phyloP scores from a whole-genome alignment of 1,140 invertebrate genomes.

The Leguminivora glycinivorella region DNA sequence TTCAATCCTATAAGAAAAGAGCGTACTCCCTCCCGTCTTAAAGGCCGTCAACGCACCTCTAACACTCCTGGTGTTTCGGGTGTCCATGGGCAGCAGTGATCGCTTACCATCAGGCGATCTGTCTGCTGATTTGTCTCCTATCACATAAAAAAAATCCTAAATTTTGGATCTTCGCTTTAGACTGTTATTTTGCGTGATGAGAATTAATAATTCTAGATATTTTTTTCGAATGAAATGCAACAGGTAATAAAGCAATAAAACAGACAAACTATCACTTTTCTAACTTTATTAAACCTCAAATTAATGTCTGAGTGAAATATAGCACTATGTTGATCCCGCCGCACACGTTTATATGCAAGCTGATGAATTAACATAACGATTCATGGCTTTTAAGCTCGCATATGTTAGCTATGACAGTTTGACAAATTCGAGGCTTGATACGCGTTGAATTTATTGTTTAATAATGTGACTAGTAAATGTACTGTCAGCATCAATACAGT shows the following conservation, averaged over 20 bases:
- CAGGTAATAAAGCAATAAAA: not conserved
- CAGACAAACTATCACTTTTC: not conserved
- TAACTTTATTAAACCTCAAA: not conserved
- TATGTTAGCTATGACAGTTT: slow-evolving; percentile 25
- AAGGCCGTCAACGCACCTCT: too few relatives aligned
- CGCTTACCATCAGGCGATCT: too few relatives aligned
- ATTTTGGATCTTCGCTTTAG: too few relatives aligned
- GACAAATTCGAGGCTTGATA: slow-evolving; percentile 5
- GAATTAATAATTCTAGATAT: too few relatives aligned
- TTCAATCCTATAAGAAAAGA: too few relatives aligned
- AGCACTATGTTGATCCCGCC: not conserved
- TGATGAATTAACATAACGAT: slow-evolving; percentile 24
- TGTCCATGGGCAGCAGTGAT: too few relatives aligned
- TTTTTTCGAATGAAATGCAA: not conserved
- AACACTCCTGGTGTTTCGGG: too few relatives aligned
- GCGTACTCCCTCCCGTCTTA: too few relatives aligned
- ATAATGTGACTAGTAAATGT: not conserved
- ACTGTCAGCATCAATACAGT: too few relatives aligned
- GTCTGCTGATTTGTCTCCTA: too few relatives aligned
- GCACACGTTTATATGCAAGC: slow-evolving; percentile 12
- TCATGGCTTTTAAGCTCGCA: slow-evolving; percentile 20
- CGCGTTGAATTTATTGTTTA: not conserved
- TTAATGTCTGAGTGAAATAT: slow-evolving; percentile 20
- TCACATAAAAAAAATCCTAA: too few relatives aligned
- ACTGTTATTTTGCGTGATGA: too few relatives aligned